Base-by-base conservation (phyloP, 2,797 vertebrate genomes). In the Sebastes wilsoni region DNA sequence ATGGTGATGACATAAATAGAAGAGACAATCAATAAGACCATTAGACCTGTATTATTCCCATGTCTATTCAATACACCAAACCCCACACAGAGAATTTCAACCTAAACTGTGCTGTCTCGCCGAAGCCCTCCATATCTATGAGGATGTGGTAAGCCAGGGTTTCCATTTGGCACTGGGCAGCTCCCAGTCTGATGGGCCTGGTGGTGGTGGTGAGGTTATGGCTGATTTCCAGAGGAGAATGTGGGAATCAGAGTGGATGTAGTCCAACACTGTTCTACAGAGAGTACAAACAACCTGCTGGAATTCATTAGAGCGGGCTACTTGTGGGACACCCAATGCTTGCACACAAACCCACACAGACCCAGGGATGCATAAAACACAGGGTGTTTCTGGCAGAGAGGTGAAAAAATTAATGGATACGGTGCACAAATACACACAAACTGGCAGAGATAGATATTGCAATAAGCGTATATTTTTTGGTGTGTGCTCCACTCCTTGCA, bases 261-360 rank as follows among this genome's bases (percentile, higher is more conserved):
- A 36, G 42, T 90, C 79, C 74, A 92, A 87, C 80, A 66, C 23
- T 27, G 46, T 67, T 87, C 59, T 72, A 34, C 81, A 67, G 49
- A 59, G 58, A 78, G 81, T 62, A 80, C 66, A 80, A 81, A 81
- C 32, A 87, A 90, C 86, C 85, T 77, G 81, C 69, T 79, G 74
- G 73, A 89, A 82, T 92, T 86, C 84, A 88, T 92, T 81, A 85
- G 64, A 85, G 73, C 2, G 3, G 14, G 64, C 42, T 70, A 77
- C 65, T 77, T 75, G 66, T 75, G 75, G 59, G 60, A 80, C 34
- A 71, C 34, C 74, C 42, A 54, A 14, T 11, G 49, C 79, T 30
- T 61, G 16, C 30, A 81, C 34, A 77, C 59, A 79, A 25, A 72
- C 70, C 8, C 52, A 75, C 30, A 59, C 22, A 66, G 18, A 69